Evolutionary conservation across 1,140 invertebrate species (phyloP).

Genomic region (Bathynomus jamesi): DNA sequence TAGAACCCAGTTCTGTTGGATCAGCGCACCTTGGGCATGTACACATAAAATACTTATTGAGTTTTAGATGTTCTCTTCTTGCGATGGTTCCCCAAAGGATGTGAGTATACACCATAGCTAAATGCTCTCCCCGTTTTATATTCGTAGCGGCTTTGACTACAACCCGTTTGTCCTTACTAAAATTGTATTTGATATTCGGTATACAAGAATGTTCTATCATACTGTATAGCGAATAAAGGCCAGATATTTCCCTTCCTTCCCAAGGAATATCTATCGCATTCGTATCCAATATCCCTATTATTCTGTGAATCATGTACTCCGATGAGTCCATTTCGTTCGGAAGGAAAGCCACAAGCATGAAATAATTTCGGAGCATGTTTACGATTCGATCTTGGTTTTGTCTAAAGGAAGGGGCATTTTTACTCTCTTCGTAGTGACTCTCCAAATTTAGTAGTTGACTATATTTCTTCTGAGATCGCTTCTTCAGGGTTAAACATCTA

Average conservation of each 20-base stretch:
- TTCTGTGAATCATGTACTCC: constrained; percentile 52
- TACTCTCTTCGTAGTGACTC: constrained; percentile 32
- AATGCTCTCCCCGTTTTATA: constrained; percentile 57
- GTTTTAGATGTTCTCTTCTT: constrained; percentile 55
- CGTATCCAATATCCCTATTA: constrained; percentile 58
- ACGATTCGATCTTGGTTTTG: constrained; percentile 38
- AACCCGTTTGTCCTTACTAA: constrained; percentile 49
- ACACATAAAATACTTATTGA: constrained; percentile 68
- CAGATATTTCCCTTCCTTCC: constrained; percentile 40
- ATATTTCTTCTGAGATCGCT: constrained; percentile 30
- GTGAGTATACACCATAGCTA: constrained; percentile 63
- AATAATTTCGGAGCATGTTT: constrained; percentile 35
- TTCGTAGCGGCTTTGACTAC: constrained; percentile 53
- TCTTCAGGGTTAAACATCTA: constrained; percentile 39
- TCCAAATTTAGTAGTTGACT: constrained; percentile 30
- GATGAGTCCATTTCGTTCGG: constrained; percentile 33
- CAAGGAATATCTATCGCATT: constrained; percentile 57
- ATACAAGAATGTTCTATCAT: constrained; percentile 66
- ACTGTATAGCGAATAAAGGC: constrained; percentile 61
- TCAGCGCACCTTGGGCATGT: constrained; percentile 61
- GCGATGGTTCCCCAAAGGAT: constrained; percentile 62
- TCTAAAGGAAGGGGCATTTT: constrained; percentile 29
- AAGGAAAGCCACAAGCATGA: constrained; percentile 31
- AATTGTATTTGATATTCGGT: constrained; percentile 59
- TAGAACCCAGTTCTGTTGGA: constrained; percentile 49